Evolutionary conservation across 2,888 invertebrate genomes (phyloP).

Genomic region (Fragum sueziense): DNA sequence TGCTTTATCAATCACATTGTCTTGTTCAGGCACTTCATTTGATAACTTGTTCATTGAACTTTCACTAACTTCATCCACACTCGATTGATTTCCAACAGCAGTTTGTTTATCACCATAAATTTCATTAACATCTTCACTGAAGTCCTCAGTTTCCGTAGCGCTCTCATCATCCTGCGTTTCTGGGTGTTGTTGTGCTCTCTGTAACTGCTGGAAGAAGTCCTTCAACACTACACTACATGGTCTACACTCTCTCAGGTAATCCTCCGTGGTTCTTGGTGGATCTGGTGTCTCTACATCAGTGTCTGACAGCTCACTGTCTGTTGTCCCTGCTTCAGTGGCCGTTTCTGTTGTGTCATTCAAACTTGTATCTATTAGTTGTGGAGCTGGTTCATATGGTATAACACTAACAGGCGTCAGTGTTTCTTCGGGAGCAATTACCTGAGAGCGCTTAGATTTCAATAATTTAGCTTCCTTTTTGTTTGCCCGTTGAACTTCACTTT

Average conservation of each 20-base stretch:
- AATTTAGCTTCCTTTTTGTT: slow-evolving; percentile 62
- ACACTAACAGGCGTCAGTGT: background rate
- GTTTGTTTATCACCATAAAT: slow-evolving; percentile 9
- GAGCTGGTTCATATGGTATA: background rate
- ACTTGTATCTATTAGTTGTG: background rate
- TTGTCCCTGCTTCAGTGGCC: background rate
- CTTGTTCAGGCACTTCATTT: too few relatives aligned
- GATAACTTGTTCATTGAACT: background rate
- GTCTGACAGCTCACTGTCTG: slow-evolving; percentile 9
- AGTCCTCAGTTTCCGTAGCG: slow-evolving; percentile 26
- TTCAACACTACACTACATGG: slow-evolving; percentile 69
- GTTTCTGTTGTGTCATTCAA: background rate
- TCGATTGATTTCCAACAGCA: background rate
- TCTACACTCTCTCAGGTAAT: slow-evolving; percentile 49
- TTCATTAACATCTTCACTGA: slow-evolving; percentile 4
- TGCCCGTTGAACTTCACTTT: slow-evolving; percentile 67
- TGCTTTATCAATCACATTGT: too few relatives aligned
- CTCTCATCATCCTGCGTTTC: slow-evolving; percentile 19
- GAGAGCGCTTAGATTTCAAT: slow-evolving; percentile 17
- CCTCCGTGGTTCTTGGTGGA: slow-evolving; percentile 27
- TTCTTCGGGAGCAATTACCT: background rate
- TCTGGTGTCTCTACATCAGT: background rate
- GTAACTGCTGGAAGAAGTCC: slow-evolving; percentile 74
- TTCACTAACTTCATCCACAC: background rate
- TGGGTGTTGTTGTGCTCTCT: background rate